Conservation (phyloP, 1,140 invertebrate species). For the Drosophila lini region DNA sequence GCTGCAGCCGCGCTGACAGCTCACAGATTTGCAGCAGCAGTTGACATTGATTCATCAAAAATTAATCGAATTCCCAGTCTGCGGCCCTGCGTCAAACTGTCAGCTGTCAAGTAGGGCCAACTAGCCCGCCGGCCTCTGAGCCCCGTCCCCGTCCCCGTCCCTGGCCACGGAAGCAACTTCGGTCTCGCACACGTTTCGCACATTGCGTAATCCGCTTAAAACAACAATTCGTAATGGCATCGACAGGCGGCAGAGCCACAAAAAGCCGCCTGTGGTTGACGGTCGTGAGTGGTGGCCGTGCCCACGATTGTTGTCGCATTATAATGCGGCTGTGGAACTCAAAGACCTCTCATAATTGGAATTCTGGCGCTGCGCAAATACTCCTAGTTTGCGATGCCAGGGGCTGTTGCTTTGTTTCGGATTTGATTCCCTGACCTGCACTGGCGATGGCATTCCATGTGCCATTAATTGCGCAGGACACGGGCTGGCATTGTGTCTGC, state of each 20-base stretch:
- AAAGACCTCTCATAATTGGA: slow-evolving; percentile 36
- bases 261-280: slow-evolving; percentile 26
- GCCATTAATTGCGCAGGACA: slow-evolving; percentile 61
- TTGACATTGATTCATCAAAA: slow-evolving; percentile 82
- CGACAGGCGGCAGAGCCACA: slow-evolving; percentile 41
- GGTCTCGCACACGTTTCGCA: slow-evolving; percentile 20
- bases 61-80: slow-evolving; percentile 75
- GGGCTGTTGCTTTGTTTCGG: slow-evolving; percentile 7
- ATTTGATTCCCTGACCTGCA: slow-evolving; percentile 15
- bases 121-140: slow-evolving; percentile 12
- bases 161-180: background rate
- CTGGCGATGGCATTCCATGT: slow-evolving; percentile 19
- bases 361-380: slow-evolving; percentile 10
- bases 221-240: slow-evolving; percentile 64
- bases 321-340: slow-evolving; percentile 33
- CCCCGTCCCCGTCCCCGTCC: background rate
- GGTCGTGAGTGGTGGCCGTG: slow-evolving; percentile 6
- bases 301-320: slow-evolving; percentile 38
- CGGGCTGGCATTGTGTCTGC: slow-evolving; percentile 6
- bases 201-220: slow-evolving; percentile 69
- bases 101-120: slow-evolving; percentile 59
- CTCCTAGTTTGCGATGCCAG: slow-evolving; percentile 6
- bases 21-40: slow-evolving; percentile 78
- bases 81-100: slow-evolving; percentile 56
- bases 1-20: slow-evolving; percentile 59